Evolutionary conservation across 2,113 vertebrate species (phyloP), one percentile per base, ranked within the genome.

Genomic region (Phylloscopus whistleri): DNA sequence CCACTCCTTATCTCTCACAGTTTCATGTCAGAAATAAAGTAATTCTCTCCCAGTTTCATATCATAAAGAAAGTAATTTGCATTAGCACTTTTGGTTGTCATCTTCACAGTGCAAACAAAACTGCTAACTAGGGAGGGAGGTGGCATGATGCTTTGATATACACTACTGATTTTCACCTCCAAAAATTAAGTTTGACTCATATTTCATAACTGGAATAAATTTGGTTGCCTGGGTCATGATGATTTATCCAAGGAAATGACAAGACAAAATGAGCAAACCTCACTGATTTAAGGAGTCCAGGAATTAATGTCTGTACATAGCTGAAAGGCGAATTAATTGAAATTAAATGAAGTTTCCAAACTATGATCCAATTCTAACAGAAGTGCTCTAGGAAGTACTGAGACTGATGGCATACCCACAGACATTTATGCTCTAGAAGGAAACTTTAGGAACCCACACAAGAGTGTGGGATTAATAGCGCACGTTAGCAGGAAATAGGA

Each of bases 261-360:
- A 91, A 78, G 51, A 89, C 27, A 74, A 90, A 94, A 94, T 53
- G 7, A 93, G 43, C 78, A 91, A 88, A 41, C 53, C 82, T 75
- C 48, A 41, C 52, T 85, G 44, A 75, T 86, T 35, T 89, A 24
- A 68, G 37, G 37, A 78, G 37, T 58, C 31, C 59, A 62, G 27
- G 19, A 90, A 48, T 67, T 86, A 33, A 68, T 82, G 17, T 13
- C 58, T 11, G 3, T 53, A 58, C 13, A 13, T 4, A 41, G 48
- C 22, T 72, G 58, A 85, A 67, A 7, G 14, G 13, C n/a, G 64
- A 75, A 81, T 84, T 53, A 68, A 33, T 7, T 84, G 46, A 87
- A 91, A 59, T 31, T 8, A 78, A 88, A 70, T 59, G 20, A 87
- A 52, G 22, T 91, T 90, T 78, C 55, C 2, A 35, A 82, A 53